Conservation (phyloP, 2,888 invertebrate species). For the Leptopilina myrica region DNA sequence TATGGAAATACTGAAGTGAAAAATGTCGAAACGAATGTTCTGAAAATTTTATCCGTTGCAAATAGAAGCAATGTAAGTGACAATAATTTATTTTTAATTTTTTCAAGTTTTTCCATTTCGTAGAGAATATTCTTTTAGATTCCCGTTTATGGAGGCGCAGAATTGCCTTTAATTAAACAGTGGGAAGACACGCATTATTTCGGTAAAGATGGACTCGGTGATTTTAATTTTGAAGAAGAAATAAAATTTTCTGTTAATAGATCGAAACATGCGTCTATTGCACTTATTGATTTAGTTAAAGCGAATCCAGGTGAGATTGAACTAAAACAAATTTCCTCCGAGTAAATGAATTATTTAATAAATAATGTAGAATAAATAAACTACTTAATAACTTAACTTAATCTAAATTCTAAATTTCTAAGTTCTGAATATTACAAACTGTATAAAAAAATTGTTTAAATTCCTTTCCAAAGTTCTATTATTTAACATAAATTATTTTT, state of each 20-base stretch:
- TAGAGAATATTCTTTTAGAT: slow-evolving; percentile 70
- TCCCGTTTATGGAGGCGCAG: slow-evolving; percentile 77
- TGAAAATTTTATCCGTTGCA: slow-evolving; percentile 76
- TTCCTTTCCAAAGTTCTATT: too few relatives aligned
- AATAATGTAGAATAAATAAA: too few relatives aligned
- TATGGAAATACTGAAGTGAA: slow-evolving; percentile 78
- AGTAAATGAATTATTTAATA: too few relatives aligned
- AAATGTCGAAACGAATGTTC: slow-evolving; percentile 78
- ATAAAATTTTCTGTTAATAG: slow-evolving; percentile 67
- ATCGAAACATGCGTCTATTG: slow-evolving; percentile 74
- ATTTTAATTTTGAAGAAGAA: slow-evolving; percentile 72
- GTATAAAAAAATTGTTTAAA: too few relatives aligned
- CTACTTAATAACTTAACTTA: too few relatives aligned
- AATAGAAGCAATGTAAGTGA: slow-evolving; percentile 72
- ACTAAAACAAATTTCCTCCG: background rate
- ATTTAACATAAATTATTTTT: too few relatives aligned
- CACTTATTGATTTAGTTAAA: slow-evolving; percentile 73
- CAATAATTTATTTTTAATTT: background rate
- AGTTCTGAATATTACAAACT: too few relatives aligned
- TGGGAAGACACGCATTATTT: slow-evolving; percentile 64
- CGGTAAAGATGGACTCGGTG: slow-evolving; percentile 79
- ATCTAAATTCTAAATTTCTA: too few relatives aligned
- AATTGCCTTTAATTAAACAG: slow-evolving; percentile 68
- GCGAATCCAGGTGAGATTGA: slow-evolving; percentile 63
- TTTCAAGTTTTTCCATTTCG: background rate